Base-by-base conservation (phyloP, 2,113 vertebrate genomes). In the Rhinoderma darwinii region DNA sequence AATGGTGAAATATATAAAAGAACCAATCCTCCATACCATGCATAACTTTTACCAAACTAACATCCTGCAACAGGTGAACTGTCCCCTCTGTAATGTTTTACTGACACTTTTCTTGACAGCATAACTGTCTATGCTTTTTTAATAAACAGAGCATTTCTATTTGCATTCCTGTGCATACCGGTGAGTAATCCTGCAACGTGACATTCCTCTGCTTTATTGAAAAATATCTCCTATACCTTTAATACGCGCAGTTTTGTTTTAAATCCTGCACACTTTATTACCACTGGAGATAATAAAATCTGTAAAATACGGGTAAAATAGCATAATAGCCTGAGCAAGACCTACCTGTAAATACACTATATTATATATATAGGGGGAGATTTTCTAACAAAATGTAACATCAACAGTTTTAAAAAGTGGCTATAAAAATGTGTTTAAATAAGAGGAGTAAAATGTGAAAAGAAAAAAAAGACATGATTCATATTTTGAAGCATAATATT, bases 111-210 rank as follows among this genome's bases (percentile, higher is more conserved):
- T 25, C 25, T 25, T 59, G 56, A 59, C 56, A n/a, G 22, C 56
- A n/a, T 59, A n/a, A 59, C 56, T 25, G 7, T 59, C 54, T 56
- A 56, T 22, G 25, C 35, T 6, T 70, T 70, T 70, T 70, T 70
- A 70, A 70, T 70, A 70, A 37, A 37, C 32, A 70, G 66, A 70
- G 66, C 32, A 70, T 37, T 70, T 70, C 27, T 35, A 20, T 70
- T 70, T 70, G 66, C 32, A 15, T 70, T 70, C 32, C 66, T 70
- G 32, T 20, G 32, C 66, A 70, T 70, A 37, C 32, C 66, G 37
- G 66, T 66, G 12, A 32, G n/a, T 30, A 70, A 70, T 37, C 32
- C 32, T 70, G 18, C 66, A 70, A 37, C 32, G 18, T 20, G 32
- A 70, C 32, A 63, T 63, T 63, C 61, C n/a, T n/a, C n/a, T 63